Base-by-base conservation (phyloP, 35 echinoderm and acorn worm genomes). In the Apostichopus japonicus region DNA sequence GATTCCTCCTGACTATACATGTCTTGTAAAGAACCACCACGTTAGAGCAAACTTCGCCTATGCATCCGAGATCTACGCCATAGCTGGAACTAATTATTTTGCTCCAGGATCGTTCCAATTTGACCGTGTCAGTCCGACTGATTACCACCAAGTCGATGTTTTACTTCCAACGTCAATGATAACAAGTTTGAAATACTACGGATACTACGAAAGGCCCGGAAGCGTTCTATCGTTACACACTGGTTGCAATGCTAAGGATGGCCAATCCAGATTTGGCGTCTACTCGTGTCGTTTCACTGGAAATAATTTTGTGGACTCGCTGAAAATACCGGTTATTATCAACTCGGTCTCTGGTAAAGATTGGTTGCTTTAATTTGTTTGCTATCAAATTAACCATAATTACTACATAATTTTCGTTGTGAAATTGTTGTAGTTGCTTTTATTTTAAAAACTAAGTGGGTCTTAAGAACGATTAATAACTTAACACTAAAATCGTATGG, bases 1-100 rank as follows among this genome's bases (percentile, higher is more conserved):
- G 15, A 79, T 79, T 79, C 77, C 77, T 79, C 77, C 77, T 23
- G 77, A 79, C 27, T 79, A 79, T 23, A 79, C 77, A 10, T 79
- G 77, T 22, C 77, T 79, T 23, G 77, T 79, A 10, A 79, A 79
- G 23, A 79, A 79, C 27, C 77, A 79, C 10, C 10, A 79, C 27
- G 77, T 79, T 11, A 15, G 10, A 44, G 15, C 77, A 23, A 79
- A 79, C 77, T 80, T 80, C 52, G 78, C 78, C 15, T 80, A 80
- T 33, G 21, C 78, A 44, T 13, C 52, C 11, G 52, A 24, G 22
- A 6, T 80, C 9, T 24, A 80, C 78, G 78, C 23, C 11, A 80
- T 80, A 6, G 78, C 78, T 44, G 78, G 78, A 33, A 80, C 78
- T 13, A 80, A 80, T 53, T 15, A 15, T 8, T 80, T 80, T 53